Percentiles rank a stretch among this genome's conserved stretches.
Conservation (phyloP, 1,140 invertebrate genomes). For the Harlomillsia oculata region DNA sequence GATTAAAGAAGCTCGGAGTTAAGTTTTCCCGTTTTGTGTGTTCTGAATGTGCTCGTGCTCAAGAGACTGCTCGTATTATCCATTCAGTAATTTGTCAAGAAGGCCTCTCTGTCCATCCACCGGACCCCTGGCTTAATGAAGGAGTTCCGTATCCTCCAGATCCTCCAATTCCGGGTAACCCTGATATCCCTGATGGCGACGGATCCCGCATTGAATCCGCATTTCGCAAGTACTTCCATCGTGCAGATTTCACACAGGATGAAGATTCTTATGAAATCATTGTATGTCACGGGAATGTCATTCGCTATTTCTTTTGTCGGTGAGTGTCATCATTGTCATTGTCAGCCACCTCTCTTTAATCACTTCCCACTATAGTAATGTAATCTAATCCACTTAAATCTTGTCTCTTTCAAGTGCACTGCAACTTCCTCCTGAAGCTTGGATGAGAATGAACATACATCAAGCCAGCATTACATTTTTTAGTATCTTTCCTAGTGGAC, state of each 20-base stretch:
- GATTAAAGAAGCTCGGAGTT: slow-evolving; percentile 58
- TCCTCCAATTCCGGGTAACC: slow-evolving; percentile 58
- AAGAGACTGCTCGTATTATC: slow-evolving; percentile 80
- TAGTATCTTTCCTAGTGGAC: slow-evolving; percentile 70
- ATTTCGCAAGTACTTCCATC: slow-evolving; percentile 84
- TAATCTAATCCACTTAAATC: slow-evolving; percentile 2
- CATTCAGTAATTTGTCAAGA: slow-evolving; percentile 43
- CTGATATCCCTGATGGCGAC: slow-evolving; percentile 64
- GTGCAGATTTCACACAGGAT: slow-evolving; percentile 67
- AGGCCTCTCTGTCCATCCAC: slow-evolving; percentile 37
- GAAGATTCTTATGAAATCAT: slow-evolving; percentile 80
- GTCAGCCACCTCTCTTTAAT: neutral
- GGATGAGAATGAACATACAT: slow-evolving; percentile 81
- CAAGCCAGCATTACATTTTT: slow-evolving; percentile 92
- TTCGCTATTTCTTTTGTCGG: slow-evolving; percentile 95
- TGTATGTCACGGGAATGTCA: slow-evolving; percentile 97
- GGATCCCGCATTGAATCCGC: slow-evolving; percentile 90
- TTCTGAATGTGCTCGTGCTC: slow-evolving; percentile 87
- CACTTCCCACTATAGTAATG: neutral
- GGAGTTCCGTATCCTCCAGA: slow-evolving; percentile 84
- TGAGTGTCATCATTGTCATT: slow-evolving; percentile 44
- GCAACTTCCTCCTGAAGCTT: slow-evolving; percentile 92
- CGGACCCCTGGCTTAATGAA: slow-evolving; percentile 70
- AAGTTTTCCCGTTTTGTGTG: slow-evolving; percentile 54
- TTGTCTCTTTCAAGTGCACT: slow-evolving; percentile 60